phyloP scores from a whole-genome alignment of 2,797 vertebrate species.

The Euphonia xanthogaster region DNA sequence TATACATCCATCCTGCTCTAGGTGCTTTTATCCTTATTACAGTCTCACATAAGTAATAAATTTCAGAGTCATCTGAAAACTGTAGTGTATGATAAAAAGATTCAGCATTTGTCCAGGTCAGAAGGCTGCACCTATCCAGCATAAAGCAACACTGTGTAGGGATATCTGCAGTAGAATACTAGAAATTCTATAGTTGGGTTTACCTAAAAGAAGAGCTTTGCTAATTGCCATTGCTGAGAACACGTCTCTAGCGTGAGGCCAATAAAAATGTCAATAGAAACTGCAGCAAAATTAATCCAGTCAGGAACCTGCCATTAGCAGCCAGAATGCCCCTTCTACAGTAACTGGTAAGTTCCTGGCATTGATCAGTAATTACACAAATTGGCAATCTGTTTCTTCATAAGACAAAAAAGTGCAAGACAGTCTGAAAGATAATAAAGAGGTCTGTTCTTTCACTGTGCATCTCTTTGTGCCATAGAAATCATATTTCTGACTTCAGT shows the following conservation, averaged over 20 bases:
- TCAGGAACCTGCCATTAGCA: not conserved
- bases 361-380: not conserved
- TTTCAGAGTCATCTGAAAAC: not conserved
- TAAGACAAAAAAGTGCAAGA: not conserved
- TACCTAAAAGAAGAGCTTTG: not conserved
- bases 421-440: not conserved
- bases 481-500: not conserved
- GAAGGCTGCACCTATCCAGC: not conserved
- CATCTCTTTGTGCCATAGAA: not conserved
- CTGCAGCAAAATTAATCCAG: not conserved
- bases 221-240: not conserved
- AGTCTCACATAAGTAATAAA: not conserved
- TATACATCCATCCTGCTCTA: not conserved
- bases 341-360: not conserved
- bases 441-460: not conserved
- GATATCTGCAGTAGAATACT: not conserved
- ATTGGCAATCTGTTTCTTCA: not conserved
- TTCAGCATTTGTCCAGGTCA: not conserved
- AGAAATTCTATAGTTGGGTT: not conserved
- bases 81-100: not conserved
- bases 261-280: not conserved
- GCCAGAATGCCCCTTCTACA: not conserved
- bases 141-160: not conserved
- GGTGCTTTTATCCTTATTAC: not conserved
- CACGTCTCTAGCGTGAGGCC: not conserved